Evolutionary conservation across 2,888 invertebrate species (phyloP), one percentile per base, ranked within the genome.

Genomic region (Pandemis cinnamomeana): DNA sequence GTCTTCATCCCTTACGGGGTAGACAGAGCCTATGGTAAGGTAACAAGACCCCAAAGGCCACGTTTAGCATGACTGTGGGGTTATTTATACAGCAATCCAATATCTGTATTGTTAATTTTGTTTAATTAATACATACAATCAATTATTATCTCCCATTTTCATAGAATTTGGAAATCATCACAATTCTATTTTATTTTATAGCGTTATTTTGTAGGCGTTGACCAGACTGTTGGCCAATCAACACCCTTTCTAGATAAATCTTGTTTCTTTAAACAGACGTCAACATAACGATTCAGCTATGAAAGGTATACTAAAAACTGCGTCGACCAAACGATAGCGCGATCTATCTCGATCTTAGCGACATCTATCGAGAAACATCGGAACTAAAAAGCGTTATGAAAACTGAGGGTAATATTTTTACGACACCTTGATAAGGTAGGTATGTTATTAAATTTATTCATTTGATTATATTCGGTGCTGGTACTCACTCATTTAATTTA

Each of bases 171-270:
- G n/a, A n/a, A n/a, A n/a, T n/a, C n/a, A n/a, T n/a, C n/a, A n/a
- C n/a, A n/a, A n/a, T n/a, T n/a, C n/a, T n/a, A n/a, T n/a, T n/a
- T n/a, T n/a, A n/a, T n/a, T n/a, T 51, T 4, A 4, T 51, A n/a
- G 13, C 13, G 64, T 72, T 10, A 60, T 63, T 44, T 15, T 58
- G 48, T 20, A 76, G 78, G 78, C 27, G 10, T 63, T 60, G 55
- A 72, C 36, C 74, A 70, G 78, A 76, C 75, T 71, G 6, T 77
- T 78, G 7, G 75, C 79, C 75, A 70, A 15, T 72, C 75, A 68
- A 76, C 66, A 74, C 82, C 81, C 78, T 82, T 81, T 77, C 83
- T 77, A 79, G 83, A 83, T 53, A 82, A 83, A 80, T 81, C 79
- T 83, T 79, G 79, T 81, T 80, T 81, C 81, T 71, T 66, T 36